These are phyloP conservation scores for Drosophila bunnanda DNA, from an alignment of 2,888 invertebrate species.

Conservation along the genomic window DNA sequence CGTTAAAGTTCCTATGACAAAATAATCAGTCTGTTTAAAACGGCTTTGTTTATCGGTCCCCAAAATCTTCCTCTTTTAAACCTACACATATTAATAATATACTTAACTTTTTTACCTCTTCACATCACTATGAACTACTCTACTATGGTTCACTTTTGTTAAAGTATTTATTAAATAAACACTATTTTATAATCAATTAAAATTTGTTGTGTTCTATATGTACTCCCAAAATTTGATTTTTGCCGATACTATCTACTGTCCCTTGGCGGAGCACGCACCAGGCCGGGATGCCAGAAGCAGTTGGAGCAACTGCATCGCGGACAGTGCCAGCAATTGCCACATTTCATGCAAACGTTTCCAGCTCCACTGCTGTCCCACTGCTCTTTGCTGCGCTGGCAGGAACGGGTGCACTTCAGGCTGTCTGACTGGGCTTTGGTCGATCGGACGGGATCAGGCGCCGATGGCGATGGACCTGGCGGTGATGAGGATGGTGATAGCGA, in stretches of 20 bases:
- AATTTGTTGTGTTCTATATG: not conserved
- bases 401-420: slow-evolving; percentile 24
- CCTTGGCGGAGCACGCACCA: slow-evolving; percentile 18
- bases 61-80: not conserved
- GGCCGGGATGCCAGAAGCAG: slow-evolving; percentile 48
- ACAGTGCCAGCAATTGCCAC: slow-evolving; percentile 51
- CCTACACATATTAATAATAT: not conserved
- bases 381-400: slow-evolving; percentile 15
- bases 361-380: not conserved
- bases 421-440: not conserved
- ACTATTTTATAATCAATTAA: not conserved
- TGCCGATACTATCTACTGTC: slow-evolving; percentile 5
- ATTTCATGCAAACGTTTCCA: slow-evolving; percentile 35
- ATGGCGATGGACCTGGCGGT: not conserved
- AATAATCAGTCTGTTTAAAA: not conserved
- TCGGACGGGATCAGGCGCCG: not conserved
- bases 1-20: not conserved
- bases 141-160: no score
- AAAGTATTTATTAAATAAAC: not conserved
- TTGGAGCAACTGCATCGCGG: slow-evolving; percentile 52
- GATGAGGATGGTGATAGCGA: not conserved
- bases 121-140: not conserved
- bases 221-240: not conserved
- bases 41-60: not conserved
- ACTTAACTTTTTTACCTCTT: not conserved